These are phyloP conservation scores for Oxygymnocypris stewartii DNA, from an alignment of 2,113 vertebrate genomes.

Conservation along the genomic window DNA sequence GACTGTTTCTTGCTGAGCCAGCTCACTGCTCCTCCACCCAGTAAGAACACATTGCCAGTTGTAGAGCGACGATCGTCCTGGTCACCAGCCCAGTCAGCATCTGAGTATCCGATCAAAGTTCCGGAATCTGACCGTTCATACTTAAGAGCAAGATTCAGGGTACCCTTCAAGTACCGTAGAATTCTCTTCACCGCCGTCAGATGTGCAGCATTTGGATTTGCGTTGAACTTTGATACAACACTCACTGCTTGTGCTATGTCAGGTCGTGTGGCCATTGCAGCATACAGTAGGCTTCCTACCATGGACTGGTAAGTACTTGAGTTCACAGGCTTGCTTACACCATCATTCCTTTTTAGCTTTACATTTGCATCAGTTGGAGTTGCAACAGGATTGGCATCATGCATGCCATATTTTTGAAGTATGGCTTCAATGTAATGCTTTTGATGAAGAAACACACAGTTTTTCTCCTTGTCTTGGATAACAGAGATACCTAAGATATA, in stretches of 20 bases:
- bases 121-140: not conserved
- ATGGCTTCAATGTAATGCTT: constrained; percentile 41
- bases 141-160: not conserved
- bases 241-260: constrained; percentile 37
- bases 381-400: constrained; percentile 28
- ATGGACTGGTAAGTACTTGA: constrained; percentile 16
- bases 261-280: constrained; percentile 29
- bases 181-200: constrained; percentile 20
- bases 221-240: constrained; percentile 44
- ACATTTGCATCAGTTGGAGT: constrained; percentile 34
- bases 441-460: constrained; percentile 17
- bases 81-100: constrained; percentile 6
- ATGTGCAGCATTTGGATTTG: constrained; percentile 23
- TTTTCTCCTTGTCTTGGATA: not conserved
- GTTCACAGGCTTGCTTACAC: not conserved
- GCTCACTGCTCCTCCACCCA: too few relatives aligned
- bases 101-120: constrained; percentile 6
- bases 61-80: not conserved
- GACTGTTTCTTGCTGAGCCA: too few relatives aligned
- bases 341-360: constrained; percentile 11
- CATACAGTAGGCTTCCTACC: constrained; percentile 31
- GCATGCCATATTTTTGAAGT: constrained; percentile 39
- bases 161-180: constrained; percentile 9
- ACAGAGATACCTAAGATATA: constrained; percentile 18
- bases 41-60: not conserved